phyloP scores from a whole-genome alignment of 2,113 vertebrate species.

The Salvelinus alpinus region DNA sequence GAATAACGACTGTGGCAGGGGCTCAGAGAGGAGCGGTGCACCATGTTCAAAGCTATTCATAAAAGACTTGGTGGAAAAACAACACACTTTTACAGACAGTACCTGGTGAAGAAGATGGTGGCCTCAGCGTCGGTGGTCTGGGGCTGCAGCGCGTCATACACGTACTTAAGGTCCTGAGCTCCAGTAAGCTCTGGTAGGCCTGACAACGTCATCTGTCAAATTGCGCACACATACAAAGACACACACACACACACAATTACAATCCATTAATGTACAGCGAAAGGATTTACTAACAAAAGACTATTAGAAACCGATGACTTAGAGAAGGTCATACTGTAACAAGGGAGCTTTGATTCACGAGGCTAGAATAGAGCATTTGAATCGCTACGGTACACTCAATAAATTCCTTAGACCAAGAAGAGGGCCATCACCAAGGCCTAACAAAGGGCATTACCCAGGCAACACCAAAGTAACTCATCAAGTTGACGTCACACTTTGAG shows the following conservation, averaged over 20 bases:
- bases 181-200: constrained; percentile 91
- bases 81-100: not conserved
- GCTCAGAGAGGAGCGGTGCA: too few species aligned
- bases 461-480: constrained; percentile 24
- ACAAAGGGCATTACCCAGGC: constrained; percentile 31
- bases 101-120: constrained; percentile 98
- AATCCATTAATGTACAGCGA: too few species aligned
- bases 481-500: not conserved
- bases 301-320: too few species aligned
- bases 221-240: constrained; percentile 6
- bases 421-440: not conserved
- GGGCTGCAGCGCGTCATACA: constrained; percentile 93
- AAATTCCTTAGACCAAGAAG: not conserved
- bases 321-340: too few species aligned
- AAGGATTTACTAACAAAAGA: too few species aligned
- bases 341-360: not conserved
- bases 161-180: constrained; percentile 92
- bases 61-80: too few species aligned
- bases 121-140: constrained; percentile 96
- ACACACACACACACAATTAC: too few species aligned
- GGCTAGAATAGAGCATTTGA: not conserved
- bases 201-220: constrained; percentile 89
- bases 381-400: not conserved
- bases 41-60: too few species aligned
- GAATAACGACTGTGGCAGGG: too few species aligned